These are phyloP conservation scores for Drosophila kambysellisi DNA, from an alignment of 2,888 invertebrate genomes.

Conservation along the genomic window DNA sequence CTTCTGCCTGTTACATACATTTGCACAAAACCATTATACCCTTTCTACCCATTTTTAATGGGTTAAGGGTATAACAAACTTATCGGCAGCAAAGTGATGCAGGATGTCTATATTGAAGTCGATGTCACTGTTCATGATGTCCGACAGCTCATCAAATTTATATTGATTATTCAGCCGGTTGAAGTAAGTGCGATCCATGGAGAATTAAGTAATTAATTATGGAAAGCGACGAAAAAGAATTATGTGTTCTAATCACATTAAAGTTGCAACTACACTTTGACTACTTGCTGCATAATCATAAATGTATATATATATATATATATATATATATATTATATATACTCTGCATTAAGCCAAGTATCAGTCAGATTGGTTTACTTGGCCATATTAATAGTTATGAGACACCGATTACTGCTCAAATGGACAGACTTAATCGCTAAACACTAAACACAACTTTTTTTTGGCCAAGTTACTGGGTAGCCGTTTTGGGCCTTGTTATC, in stretches of 20 bases:
- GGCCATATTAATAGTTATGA: conserved; percentile 1
- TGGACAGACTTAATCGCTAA: background rate
- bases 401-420: conserved; percentile 17
- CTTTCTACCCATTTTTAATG: too few relatives aligned
- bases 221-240: background rate
- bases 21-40: background rate
- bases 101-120: conserved; percentile 9
- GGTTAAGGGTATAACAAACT: conserved; percentile 10
- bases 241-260: background rate
- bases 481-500: conserved; percentile 23
- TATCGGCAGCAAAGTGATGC: conserved; percentile 25
- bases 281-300: background rate
- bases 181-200: conserved; percentile 18
- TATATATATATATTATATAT: background rate
- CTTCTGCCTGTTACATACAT: background rate
- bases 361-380: background rate
- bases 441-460: conserved; percentile 1
- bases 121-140: conserved; percentile 3
- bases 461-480: conserved; percentile 14
- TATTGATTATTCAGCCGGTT: conserved; percentile 39
- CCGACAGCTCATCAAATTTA: conserved; percentile 48
- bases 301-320: background rate
- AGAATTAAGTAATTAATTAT: conserved; percentile 39
- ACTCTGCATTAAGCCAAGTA: background rate
- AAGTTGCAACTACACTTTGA: background rate